Evolutionary conservation across 2,797 vertebrate species (phyloP).

Genomic region (Oreortyx pictus): DNA sequence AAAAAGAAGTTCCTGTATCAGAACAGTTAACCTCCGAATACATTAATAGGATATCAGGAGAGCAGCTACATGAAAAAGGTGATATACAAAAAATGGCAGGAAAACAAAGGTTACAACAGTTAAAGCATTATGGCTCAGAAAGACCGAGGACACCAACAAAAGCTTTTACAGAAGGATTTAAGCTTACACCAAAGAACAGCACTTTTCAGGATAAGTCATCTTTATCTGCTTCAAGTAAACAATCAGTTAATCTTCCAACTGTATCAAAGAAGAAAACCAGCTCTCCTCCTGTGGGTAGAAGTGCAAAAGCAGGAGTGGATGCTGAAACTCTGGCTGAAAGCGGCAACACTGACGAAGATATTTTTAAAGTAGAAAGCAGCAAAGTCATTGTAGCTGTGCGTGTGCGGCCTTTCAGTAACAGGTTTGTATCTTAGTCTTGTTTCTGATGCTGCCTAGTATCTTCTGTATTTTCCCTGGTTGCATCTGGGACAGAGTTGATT

Average conservation of each 20-base stretch:
- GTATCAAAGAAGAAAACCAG: neutral
- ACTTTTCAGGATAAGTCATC: conserved; percentile 5
- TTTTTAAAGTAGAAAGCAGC: conserved; percentile 87
- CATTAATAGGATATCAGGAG: conserved; percentile 71
- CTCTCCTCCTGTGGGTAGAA: conserved; percentile 8
- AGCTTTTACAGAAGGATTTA: conserved; percentile 23
- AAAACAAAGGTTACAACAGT: conserved; percentile 68
- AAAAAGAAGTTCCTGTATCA: neutral
- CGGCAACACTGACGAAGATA: conserved; percentile 21
- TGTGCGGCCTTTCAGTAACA: conserved; percentile 88
- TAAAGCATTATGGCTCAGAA: conserved; percentile 73
- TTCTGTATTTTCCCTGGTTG: neutral
- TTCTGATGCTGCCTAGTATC: neutral
- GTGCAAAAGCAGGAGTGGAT: conserved; percentile 17
- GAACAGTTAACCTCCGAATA: conserved; percentile 69
- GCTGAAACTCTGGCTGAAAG: neutral
- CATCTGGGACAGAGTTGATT: neutral
- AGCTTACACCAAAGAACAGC: conserved; percentile 23
- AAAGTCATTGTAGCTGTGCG: conserved; percentile 93
- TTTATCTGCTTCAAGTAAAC: neutral
- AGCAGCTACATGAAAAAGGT: conserved; percentile 74
- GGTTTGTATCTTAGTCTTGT: conserved; percentile 76
- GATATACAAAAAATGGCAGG: conserved; percentile 70
- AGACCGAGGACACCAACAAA: conserved; percentile 68
- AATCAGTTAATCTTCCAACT: neutral